Percentiles rank a stretch among this genome's conserved stretches.
Evolutionary conservation across 2,113 vertebrate genomes (phyloP).

Genomic region (Pycnonotus jocosus): DNA sequence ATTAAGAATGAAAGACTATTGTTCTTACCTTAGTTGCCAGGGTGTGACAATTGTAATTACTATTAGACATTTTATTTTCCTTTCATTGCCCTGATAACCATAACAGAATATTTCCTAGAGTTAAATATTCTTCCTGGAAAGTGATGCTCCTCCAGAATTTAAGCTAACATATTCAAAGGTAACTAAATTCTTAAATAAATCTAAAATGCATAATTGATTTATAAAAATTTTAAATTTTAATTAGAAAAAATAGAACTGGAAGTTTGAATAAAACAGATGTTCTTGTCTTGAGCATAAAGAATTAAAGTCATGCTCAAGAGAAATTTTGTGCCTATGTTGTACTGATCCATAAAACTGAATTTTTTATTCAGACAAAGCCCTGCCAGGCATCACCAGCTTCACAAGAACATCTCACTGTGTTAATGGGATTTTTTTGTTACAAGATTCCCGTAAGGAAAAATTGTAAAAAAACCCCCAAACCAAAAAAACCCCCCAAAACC

Average conservation of each 20-base stretch:
- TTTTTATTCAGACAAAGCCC: not conserved
- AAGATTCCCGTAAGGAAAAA: not conserved
- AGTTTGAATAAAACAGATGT: not conserved
- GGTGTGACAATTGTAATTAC: not conserved
- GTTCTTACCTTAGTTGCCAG: not conserved
- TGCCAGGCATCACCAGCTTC: not conserved
- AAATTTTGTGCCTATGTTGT: not conserved
- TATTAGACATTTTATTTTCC: not conserved
- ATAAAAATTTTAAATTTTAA: not conserved
- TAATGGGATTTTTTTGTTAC: not conserved
- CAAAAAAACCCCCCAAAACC: not conserved
- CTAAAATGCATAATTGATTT: not conserved
- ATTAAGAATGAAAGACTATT: not conserved
- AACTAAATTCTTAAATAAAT: not conserved
- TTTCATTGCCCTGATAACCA: not conserved
- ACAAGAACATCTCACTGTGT: not conserved
- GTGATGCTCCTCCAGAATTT: not conserved
- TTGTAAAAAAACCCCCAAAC: not conserved
- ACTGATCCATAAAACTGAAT: not conserved
- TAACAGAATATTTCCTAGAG: not conserved
- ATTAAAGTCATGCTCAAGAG: not conserved
- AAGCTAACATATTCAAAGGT: not conserved
- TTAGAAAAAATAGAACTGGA: not conserved
- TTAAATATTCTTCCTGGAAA: not conserved
- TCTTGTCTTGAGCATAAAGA: not conserved